Percentiles rank a stretch among this genome's conserved stretches.
Evolutionary conservation across 1,140 invertebrate genomes (phyloP).

Genomic region (Odontomachus brunneus): DNA sequence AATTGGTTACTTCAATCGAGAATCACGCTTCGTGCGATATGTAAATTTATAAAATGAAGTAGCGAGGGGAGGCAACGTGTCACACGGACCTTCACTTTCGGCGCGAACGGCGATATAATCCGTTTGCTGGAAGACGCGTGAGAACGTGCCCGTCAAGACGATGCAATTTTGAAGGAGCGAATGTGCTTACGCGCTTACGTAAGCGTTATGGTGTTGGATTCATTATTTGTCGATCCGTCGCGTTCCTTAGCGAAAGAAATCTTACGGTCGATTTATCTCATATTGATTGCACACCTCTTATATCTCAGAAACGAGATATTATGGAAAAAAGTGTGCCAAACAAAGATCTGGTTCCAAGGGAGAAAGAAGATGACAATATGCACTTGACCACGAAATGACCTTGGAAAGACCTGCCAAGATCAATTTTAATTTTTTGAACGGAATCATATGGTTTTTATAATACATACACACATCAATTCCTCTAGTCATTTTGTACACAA

Average conservation of each 20-base stretch:
- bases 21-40: conserved; percentile 49
- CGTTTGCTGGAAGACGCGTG: conserved; percentile 4
- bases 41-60: conserved; percentile 43
- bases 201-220: not conserved
- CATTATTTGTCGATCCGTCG: not conserved
- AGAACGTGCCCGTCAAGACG: not conserved
- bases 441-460: too few species aligned
- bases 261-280: not conserved
- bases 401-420: too few species aligned
- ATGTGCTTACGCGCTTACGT: not conserved
- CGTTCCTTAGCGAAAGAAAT: not conserved
- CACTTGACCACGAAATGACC: too few species aligned
- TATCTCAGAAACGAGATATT: too few species aligned
- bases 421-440: too few species aligned
- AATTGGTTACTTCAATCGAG: conserved; percentile 15
- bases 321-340: too few species aligned
- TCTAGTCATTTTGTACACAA: too few species aligned
- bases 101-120: conserved; percentile 34
- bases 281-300: too few species aligned
- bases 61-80: not conserved
- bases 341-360: too few species aligned
- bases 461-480: too few species aligned
- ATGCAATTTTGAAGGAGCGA: not conserved
- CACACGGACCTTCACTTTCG: not conserved
- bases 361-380: too few species aligned